phyloP scores from a whole-genome alignment of 2,797 vertebrate species.

The Limosa lapponica region DNA sequence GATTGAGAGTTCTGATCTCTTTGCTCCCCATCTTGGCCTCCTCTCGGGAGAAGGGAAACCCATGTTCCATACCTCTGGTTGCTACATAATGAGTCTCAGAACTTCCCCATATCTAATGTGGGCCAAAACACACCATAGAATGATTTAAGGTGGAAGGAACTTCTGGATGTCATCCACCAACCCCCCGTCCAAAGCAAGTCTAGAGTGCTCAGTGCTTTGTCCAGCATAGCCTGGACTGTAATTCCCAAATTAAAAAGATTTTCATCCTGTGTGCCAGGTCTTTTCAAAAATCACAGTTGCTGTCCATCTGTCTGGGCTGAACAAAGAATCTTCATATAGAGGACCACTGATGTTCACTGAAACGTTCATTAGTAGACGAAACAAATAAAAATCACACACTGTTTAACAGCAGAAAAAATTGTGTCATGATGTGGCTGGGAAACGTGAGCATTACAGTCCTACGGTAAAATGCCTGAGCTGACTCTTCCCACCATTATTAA shows the following conservation, averaged over 20 bases:
- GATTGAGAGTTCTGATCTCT: background rate
- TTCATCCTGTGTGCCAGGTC: accelerated
- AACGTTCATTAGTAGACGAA: background rate
- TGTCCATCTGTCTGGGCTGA: background rate
- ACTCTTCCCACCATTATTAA: background rate
- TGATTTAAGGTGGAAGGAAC: background rate
- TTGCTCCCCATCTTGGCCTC: background rate
- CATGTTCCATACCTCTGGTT: background rate
- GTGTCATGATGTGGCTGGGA: background rate
- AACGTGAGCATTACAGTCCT: background rate
- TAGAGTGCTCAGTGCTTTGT: background rate
- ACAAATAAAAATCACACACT: background rate
- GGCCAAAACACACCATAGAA: background rate
- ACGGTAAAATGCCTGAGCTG: background rate
- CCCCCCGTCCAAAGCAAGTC: background rate
- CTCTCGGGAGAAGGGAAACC: background rate
- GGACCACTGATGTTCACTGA: background rate
- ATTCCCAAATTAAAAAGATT: background rate
- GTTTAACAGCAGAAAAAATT: background rate
- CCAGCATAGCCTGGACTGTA: background rate
- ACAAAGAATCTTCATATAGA: background rate
- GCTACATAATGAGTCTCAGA: background rate
- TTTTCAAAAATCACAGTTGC: background rate
- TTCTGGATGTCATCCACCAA: background rate
- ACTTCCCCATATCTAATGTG: background rate